Evolutionary conservation across 2,888 invertebrate genomes (phyloP).

Genomic region (Lasioglossum leucozonium): DNA sequence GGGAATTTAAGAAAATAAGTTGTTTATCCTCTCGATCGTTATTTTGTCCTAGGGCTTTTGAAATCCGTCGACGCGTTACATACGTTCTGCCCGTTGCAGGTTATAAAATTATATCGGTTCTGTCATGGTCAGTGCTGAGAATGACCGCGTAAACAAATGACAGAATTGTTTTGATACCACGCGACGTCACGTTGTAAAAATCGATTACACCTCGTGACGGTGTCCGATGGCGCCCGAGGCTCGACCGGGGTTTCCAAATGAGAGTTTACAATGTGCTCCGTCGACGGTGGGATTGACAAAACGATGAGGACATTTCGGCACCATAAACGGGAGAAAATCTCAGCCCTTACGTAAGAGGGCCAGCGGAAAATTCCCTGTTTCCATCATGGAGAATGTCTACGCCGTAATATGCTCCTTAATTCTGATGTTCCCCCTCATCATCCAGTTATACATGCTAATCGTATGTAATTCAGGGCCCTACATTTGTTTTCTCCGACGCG

Average conservation of each 20-base stretch:
- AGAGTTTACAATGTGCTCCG: constrained; percentile 36
- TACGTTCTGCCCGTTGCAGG: background rate
- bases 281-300: background rate
- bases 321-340: constrained; percentile 22
- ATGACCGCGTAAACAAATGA: constrained; percentile 47
- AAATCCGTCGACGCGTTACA: background rate
- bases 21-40: background rate
- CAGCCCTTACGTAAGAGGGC: constrained; percentile 18
- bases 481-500: constrained; percentile 22
- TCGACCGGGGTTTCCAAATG: background rate
- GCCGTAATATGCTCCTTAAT: constrained; percentile 54
- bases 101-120: constrained; percentile 8
- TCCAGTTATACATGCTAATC: constrained; percentile 64
- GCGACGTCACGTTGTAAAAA: constrained; percentile 9
- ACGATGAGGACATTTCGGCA: constrained; percentile 37
- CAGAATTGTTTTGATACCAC: constrained; percentile 12
- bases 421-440: constrained; percentile 52
- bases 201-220: constrained; percentile 23
- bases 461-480: constrained; percentile 48
- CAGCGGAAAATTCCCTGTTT: background rate
- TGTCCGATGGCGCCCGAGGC: constrained; percentile 28
- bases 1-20: background rate
- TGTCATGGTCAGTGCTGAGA: background rate
- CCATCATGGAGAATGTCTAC: constrained; percentile 57
- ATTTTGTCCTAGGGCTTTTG: background rate